Conservation (phyloP, 2,113 vertebrate genomes). For the Alces alces region DNA sequence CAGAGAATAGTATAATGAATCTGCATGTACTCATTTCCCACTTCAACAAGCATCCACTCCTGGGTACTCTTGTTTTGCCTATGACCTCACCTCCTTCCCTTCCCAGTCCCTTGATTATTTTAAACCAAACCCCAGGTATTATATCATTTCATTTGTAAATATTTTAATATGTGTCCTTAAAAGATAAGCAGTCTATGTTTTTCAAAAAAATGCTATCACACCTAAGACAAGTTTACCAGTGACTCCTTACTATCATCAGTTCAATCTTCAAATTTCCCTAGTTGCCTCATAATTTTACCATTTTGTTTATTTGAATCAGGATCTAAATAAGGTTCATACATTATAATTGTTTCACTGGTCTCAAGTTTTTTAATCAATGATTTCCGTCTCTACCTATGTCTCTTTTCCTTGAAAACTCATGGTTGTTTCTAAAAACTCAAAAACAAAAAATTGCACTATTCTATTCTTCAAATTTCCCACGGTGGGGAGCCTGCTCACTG, state of each 20-base stretch:
- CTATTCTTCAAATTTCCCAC: not conserved
- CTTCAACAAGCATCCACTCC: not conserved
- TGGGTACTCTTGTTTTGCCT: not conserved
- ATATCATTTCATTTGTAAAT: constrained; percentile 17
- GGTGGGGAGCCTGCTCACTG: not conserved
- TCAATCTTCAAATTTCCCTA: not conserved
- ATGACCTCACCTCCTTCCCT: not conserved
- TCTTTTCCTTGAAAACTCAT: not conserved
- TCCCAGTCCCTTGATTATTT: not conserved
- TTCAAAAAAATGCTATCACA: not conserved
- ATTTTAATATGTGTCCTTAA: not conserved
- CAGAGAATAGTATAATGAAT: constrained; percentile 3
- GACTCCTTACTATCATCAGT: not conserved
- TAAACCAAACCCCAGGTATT: not conserved
- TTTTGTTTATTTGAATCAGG: not conserved
- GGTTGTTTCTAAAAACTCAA: not conserved
- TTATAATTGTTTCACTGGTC: not conserved
- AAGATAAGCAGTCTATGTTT: not conserved
- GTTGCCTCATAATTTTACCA: not conserved
- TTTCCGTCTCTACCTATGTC: not conserved
- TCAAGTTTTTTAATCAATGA: not conserved
- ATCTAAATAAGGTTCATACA: not conserved
- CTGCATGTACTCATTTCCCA: not conserved
- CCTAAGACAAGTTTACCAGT: not conserved
- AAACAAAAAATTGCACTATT: not conserved